Evolutionary conservation across 2,888 invertebrate genomes (phyloP).

Genomic region (Punctoribates punctum): DNA sequence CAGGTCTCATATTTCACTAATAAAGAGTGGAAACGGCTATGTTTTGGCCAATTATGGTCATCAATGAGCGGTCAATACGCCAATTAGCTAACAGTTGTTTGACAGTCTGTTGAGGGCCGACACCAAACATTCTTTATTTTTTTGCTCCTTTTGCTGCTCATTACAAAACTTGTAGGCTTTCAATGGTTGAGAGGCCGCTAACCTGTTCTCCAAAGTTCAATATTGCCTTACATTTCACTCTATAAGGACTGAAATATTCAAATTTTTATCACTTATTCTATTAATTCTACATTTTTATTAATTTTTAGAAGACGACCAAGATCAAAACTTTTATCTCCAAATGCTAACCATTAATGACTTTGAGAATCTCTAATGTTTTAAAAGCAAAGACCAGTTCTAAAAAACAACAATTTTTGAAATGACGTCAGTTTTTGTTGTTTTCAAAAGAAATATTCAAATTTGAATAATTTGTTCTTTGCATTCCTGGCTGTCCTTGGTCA

Average conservation of each 20-base stretch:
- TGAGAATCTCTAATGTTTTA: no score
- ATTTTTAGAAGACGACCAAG: background rate
- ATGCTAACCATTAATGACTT: no score
- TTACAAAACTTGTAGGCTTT: constrained; percentile 20
- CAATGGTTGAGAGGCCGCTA: constrained; percentile 18
- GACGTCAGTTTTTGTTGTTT: no score
- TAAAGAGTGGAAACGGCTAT: background rate
- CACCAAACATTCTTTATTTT: background rate
- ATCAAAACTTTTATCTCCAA: background rate
- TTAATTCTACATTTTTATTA: background rate
- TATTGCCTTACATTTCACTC: background rate
- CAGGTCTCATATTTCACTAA: background rate
- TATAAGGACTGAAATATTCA: constrained; percentile 6
- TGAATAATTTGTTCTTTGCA: no score
- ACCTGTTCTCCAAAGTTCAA: constrained; percentile 29
- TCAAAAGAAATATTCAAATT: no score
- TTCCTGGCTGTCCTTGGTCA: no score
- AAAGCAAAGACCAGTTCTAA: no score
- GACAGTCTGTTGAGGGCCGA: constrained; percentile 12
- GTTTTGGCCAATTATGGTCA: background rate
- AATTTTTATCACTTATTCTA: background rate
- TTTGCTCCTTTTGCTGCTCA: background rate
- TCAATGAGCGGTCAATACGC: background rate
- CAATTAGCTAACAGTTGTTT: constrained; percentile 29
- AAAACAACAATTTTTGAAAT: no score